Evolutionary conservation across 1,140 invertebrate species (phyloP), one percentile per base, ranked within the genome.

Genomic region (Drosophila arizonae): DNA sequence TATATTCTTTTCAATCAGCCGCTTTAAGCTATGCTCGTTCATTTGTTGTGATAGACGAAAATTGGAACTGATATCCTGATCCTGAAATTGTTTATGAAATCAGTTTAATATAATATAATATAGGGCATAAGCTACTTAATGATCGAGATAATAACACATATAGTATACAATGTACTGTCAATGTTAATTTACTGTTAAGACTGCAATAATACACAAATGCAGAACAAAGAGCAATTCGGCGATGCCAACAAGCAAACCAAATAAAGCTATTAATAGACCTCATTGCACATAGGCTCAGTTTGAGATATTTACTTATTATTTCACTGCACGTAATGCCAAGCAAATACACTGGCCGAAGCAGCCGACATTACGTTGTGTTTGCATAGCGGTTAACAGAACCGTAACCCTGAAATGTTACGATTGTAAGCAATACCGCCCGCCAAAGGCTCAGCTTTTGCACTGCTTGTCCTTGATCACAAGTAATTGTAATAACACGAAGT

Each of bases 221-320:
- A 39, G 50, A 51, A 51, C 50, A 51, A 51, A 28, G 26, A 51
- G 26, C 24, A 2, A 21, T 36, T 57, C 8, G 41, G 39, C 41
- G 21, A 28, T 45, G 26, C 43, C 41, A 46, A 48, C 43, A 48
- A 48, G 21, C 43, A 60, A 60, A 48, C 48, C 15, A 30, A 30
- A 30, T 30, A 30, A 30, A 46, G 43, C 6, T 60, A 48, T 60
- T 21, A 60, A 48, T 48, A 60, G 57, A 60, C n/a, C 13, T 57
- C 28, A 41, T 11, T 26, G 41, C 6, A 10, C 41, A 15, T 30
- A 17, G 41, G 26, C 56, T 46, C 43, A 21, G 43, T n/a, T 33
- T 45, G 24, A 15, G 10, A 43, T 21, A 24, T 39, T 39, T 39
- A 39, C 36, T 39, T 39, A 56, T 26, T 13, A 43, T 56, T 56